A percentile compares a stretch with the other conserved stretches of the same genome.
phyloP scores from a whole-genome alignment of 2,113 vertebrate genomes.

The Macrotis lagotis region DNA sequence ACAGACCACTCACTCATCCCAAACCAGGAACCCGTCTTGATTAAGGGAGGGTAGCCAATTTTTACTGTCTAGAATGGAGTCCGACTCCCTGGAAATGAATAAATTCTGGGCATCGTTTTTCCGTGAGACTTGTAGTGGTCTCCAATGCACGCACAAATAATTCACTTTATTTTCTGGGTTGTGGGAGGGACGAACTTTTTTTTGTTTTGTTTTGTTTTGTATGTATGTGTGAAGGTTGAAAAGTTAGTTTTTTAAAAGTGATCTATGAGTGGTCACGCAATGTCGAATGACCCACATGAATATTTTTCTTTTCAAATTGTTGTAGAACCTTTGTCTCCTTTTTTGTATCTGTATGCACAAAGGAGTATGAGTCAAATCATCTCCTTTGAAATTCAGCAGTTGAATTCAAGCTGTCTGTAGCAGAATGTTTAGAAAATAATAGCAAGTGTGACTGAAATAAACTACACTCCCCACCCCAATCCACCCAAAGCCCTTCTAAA shows the following conservation, averaged over 20 bases:
- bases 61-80: neutral
- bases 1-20: neutral
- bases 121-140: neutral
- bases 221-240: neutral
- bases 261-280: neutral
- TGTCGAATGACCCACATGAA: neutral
- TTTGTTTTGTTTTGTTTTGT: neutral
- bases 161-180: neutral
- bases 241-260: neutral
- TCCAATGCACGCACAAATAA: neutral
- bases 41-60: neutral
- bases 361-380: neutral
- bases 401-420: neutral
- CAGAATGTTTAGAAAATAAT: slow-evolving; percentile 21
- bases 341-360: neutral
- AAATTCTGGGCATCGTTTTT: neutral
- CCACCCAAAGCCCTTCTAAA: neutral
- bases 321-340: neutral
- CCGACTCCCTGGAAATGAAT: neutral
- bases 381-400: neutral
- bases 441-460: neutral
- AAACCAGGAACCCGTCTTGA: neutral
- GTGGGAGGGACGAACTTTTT: neutral
- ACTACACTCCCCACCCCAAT: neutral
- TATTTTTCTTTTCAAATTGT: neutral